These are phyloP conservation scores for Thereva unica DNA, from an alignment of 2,888 invertebrate genomes.

Conservation along the genomic window DNA sequence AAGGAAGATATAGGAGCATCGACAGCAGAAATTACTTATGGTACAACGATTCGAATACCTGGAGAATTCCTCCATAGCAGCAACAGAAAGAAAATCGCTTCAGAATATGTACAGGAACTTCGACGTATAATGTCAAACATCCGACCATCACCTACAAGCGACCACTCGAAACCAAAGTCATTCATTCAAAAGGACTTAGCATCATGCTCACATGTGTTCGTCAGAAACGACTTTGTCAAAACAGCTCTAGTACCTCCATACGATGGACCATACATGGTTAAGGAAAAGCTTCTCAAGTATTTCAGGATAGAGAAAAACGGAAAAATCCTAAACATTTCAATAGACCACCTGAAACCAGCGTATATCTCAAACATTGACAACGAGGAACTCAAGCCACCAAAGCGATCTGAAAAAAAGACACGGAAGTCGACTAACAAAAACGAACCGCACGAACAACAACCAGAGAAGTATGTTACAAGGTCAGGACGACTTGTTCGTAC, in stretches of 20 bases:
- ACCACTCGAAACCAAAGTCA: not conserved
- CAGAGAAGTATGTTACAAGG: no score
- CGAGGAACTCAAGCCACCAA: no score
- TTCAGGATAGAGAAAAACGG: not conserved
- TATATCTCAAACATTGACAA: no score
- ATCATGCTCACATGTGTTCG: not conserved
- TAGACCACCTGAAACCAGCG: constrained; percentile 4
- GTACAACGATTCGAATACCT: constrained; percentile 7
- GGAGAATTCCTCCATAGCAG: not conserved
- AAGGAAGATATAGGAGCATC: constrained; percentile 7
- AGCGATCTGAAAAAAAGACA: no score
- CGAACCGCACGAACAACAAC: no score
- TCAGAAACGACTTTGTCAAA: not conserved
- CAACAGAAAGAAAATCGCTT: not conserved
- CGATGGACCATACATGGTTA: constrained; percentile 2
- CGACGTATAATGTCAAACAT: not conserved
- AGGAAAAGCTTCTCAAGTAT: not conserved
- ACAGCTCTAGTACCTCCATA: constrained; percentile 2
- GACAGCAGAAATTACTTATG: constrained; percentile 1
- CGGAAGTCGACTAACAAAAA: no score
- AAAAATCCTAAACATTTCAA: not conserved
- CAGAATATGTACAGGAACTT: not conserved
- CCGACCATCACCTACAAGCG: not conserved
- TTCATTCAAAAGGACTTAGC: not conserved
- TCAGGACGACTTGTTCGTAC: no score